A percentile compares a stretch with the other conserved stretches of the same genome.
Conservation (phyloP, 2,113 vertebrate species). For the Gallinago undulata region DNA sequence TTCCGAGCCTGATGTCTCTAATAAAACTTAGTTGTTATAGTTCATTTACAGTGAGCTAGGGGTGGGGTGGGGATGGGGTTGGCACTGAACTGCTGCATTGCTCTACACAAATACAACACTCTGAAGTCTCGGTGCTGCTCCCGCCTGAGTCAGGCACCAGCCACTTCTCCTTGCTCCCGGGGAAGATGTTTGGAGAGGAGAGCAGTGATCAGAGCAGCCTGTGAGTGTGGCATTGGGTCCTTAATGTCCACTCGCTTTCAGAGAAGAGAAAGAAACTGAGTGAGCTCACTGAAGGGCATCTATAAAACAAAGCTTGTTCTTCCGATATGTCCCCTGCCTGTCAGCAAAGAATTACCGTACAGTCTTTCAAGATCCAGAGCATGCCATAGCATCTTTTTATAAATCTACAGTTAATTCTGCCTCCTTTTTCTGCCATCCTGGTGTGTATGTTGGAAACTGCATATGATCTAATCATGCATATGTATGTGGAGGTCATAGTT, state of each 20-base stretch:
- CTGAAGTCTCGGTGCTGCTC: neutral
- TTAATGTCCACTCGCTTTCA: neutral
- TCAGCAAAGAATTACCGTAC: neutral
- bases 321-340: neutral
- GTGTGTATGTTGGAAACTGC: neutral
- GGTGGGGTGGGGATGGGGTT: accelerated
- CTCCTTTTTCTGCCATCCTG: neutral
- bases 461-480: neutral
- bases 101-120: neutral
- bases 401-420: neutral
- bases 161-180: neutral
- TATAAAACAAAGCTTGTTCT: neutral
- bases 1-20: neutral
- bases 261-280: neutral
- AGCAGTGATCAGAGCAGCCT: accelerated
- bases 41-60: too few species aligned
- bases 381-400: too few species aligned
- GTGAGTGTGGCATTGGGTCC: accelerated
- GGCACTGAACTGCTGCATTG: accelerated
- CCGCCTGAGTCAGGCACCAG: accelerated
- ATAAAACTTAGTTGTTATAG: neutral
- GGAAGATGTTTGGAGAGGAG: neutral
- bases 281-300: neutral
- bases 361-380: neutral
- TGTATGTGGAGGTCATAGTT: neutral